Percentiles rank a stretch among this genome's conserved stretches.
phyloP scores from a whole-genome alignment of 2,113 vertebrate species.

The Orcinus orca region DNA sequence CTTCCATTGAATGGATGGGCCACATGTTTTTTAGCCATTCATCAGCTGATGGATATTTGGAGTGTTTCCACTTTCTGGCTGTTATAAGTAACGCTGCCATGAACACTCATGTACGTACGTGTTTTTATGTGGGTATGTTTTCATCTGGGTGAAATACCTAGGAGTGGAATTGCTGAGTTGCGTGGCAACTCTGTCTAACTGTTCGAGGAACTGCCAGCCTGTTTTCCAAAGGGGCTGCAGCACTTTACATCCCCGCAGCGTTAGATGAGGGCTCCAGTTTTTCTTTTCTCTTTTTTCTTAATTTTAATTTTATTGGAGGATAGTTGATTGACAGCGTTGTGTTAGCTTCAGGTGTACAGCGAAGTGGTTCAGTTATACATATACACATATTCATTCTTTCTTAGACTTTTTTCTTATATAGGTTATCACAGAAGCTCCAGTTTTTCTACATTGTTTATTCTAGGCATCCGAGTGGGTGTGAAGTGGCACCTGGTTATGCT shows the following conservation, averaged over 20 bases:
- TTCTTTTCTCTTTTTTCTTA: neutral
- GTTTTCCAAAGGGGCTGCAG: neutral
- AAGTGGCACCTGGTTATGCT: neutral
- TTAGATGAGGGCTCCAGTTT: neutral
- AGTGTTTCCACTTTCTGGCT: neutral
- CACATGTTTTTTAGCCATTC: accelerated
- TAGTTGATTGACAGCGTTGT: accelerated
- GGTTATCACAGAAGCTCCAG: neutral
- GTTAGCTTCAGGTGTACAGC: accelerated
- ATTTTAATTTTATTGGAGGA: neutral
- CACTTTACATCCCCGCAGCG: accelerated
- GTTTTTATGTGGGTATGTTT: neutral
- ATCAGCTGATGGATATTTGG: accelerated
- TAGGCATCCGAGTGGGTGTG: accelerated
- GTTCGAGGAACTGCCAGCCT: neutral
- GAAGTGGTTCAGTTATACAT: accelerated
- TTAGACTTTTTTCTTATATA: neutral
- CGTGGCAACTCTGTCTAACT: accelerated
- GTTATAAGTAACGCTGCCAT: accelerated
- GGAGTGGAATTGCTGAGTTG: neutral
- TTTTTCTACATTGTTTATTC: accelerated
- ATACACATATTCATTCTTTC: accelerated
- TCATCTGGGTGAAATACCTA: accelerated
- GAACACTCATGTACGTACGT: accelerated
- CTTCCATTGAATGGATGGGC: accelerated